Percentiles rank a stretch among this genome's conserved stretches.
Conservation (phyloP, 1,140 invertebrate genomes). For the Calliphora vicina region DNA sequence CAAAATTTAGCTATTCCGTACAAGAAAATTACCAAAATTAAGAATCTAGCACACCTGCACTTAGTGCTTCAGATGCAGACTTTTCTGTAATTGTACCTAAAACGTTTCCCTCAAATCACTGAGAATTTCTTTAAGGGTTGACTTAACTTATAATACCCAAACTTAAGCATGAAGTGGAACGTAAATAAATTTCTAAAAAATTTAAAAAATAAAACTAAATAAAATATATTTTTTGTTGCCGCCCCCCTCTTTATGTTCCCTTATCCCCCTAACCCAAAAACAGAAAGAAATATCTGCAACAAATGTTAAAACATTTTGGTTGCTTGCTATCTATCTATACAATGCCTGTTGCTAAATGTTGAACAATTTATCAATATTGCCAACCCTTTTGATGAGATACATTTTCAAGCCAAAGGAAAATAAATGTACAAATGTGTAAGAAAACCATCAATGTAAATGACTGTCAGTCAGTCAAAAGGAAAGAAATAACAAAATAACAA, state of each 20-base stretch:
- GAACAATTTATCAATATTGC: conserved; percentile 26
- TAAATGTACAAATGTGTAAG: neutral
- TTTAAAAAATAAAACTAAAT: neutral
- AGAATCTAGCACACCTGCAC: too few species aligned
- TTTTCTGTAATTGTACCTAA: too few species aligned
- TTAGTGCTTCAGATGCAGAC: too few species aligned
- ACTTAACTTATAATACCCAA: too few species aligned
- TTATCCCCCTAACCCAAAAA: neutral
- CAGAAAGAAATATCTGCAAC: neutral
- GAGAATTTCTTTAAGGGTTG: too few species aligned
- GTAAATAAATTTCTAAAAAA: neutral
- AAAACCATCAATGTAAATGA: conserved; percentile 13
- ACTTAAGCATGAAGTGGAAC: neutral
- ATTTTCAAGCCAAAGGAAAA: neutral
- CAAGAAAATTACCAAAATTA: too few species aligned
- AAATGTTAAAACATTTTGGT: neutral
- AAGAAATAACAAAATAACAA: neutral
- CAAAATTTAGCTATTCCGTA: too few species aligned
- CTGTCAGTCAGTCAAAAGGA: neutral
- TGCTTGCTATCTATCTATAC: neutral
- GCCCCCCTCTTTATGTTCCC: too few species aligned
- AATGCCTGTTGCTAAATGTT: conserved; percentile 31
- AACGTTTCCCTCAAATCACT: too few species aligned
- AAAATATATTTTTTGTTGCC: neutral
- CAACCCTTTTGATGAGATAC: conserved; percentile 9